Evolutionary conservation across 35 echinoderm and acorn worm species (phyloP).

Genomic region (Chiridota heheva): DNA sequence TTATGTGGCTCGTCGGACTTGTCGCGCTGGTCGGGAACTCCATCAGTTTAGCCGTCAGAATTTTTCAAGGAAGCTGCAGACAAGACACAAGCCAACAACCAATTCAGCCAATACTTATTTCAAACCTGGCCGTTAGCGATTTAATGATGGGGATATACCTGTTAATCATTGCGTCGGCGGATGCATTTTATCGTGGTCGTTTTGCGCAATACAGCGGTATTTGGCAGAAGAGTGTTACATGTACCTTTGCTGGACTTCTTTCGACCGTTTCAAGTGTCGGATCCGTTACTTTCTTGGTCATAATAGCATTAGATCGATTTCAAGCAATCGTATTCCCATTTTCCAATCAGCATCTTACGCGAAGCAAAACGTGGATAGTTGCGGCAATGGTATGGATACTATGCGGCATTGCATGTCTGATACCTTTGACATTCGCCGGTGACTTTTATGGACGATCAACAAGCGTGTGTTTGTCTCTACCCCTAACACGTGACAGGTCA

Average conservation of each 20-base stretch:
- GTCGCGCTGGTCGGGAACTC: slow-evolving; percentile 81
- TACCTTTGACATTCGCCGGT: not conserved
- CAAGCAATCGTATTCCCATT: too few relatives aligned
- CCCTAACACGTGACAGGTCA: not conserved
- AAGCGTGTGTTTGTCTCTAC: slow-evolving; percentile 74
- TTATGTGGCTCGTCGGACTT: slow-evolving; percentile 79
- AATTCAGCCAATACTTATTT: not conserved
- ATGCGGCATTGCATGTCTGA: slow-evolving; percentile 6
- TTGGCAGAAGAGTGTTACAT: not conserved
- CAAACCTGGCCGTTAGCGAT: not conserved
- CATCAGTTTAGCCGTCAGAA: too few relatives aligned
- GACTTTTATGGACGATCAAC: slow-evolving; percentile 55
- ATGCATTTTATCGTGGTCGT: not conserved
- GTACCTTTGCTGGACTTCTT: not conserved
- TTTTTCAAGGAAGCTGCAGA: not conserved
- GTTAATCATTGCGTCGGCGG: slow-evolving; percentile 4
- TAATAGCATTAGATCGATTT: too few relatives aligned
- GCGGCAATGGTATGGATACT: slow-evolving; percentile 37
- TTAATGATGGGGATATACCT: not conserved
- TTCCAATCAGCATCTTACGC: not conserved
- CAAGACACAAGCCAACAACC: not conserved
- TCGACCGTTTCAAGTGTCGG: not conserved
- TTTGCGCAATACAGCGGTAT: not conserved
- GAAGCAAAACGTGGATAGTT: slow-evolving; percentile 13
- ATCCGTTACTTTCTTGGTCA: too few relatives aligned